These are phyloP conservation scores for Apis dorsata DNA, from an alignment of 1,140 invertebrate genomes.

Conservation along the genomic window DNA sequence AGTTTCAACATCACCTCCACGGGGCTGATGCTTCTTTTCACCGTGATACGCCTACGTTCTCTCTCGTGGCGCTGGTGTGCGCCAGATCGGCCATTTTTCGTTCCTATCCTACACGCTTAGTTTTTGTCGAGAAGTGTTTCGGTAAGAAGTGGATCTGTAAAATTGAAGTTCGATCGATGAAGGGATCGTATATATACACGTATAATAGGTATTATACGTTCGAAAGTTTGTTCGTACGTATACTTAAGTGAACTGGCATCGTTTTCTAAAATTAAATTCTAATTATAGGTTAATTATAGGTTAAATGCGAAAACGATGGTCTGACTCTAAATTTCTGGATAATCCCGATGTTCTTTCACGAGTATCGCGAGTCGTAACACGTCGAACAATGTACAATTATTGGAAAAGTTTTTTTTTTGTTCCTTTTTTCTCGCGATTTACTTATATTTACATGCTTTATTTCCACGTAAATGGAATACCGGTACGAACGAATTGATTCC, in stretches of 20 bases:
- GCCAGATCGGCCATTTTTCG: no score
- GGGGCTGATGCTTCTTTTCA: conserved; percentile 26
- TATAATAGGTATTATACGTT: background rate
- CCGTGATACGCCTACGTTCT: conserved; percentile 17
- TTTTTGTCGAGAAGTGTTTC: no score
- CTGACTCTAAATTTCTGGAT: background rate
- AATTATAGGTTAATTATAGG: background rate
- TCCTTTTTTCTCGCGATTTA: background rate
- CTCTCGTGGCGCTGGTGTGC: no score
- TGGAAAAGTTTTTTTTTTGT: no score
- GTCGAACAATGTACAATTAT: no score
- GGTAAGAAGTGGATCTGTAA: no score
- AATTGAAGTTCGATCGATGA: no score
- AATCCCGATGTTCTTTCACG: background rate
- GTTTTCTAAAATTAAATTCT: background rate
- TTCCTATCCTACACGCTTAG: no score
- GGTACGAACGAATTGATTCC: background rate
- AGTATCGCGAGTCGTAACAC: no score
- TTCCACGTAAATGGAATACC: background rate
- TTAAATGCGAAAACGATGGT: background rate
- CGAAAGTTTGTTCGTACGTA: background rate
- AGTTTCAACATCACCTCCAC: conserved; percentile 25
- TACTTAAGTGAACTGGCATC: no score
- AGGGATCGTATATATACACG: no score
- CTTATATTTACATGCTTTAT: no score